Conservation (phyloP, 1,140 invertebrate genomes). For the Holotrichia oblita region DNA sequence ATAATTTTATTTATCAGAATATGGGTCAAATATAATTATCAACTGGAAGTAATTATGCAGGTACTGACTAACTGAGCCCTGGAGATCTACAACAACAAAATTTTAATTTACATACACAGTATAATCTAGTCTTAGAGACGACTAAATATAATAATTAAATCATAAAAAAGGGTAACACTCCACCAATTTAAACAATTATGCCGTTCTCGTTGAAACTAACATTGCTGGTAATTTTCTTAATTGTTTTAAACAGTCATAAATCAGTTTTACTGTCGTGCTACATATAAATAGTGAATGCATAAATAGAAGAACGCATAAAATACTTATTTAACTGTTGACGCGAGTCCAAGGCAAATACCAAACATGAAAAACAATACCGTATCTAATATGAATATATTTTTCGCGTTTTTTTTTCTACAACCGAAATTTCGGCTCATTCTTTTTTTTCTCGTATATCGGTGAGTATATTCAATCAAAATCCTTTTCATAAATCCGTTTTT, state of each 20-base stretch:
- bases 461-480: background rate
- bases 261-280: background rate
- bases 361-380: background rate
- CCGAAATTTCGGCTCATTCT: background rate
- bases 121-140: background rate
- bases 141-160: background rate
- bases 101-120: background rate
- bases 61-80: background rate
- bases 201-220: background rate
- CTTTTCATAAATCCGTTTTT: background rate
- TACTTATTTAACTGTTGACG: background rate
- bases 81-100: background rate
- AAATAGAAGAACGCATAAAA: background rate
- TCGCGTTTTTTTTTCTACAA: background rate
- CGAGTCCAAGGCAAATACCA: background rate
- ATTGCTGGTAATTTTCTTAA: background rate
- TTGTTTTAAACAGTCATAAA: background rate
- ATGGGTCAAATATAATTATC: too few relatives aligned
- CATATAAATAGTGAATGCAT: conserved; percentile 1
- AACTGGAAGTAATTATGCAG: too few relatives aligned
- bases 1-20: too few relatives aligned
- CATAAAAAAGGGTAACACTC: background rate
- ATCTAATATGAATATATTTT: background rate
- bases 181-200: background rate
- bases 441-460: background rate